Base-by-base conservation (phyloP, 2,888 invertebrate genomes). In the Cheilosia vulpina region DNA sequence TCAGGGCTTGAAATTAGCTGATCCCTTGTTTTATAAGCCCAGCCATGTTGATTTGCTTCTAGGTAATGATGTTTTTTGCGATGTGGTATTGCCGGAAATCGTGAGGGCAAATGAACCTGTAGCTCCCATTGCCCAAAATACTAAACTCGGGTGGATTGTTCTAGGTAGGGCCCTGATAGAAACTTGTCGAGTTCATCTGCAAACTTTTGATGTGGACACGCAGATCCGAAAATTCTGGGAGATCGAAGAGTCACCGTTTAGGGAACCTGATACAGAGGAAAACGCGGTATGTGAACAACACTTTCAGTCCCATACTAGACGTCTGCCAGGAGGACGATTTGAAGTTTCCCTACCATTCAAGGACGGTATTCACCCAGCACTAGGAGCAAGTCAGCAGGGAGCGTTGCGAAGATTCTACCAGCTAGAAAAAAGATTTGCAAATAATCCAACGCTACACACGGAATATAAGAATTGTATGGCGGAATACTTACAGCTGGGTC, bases 221-320 rank as follows among this genome's bases (percentile, higher is more conserved):
- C 60, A 77, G 9, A 9, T 77, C 4, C 53, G 68, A 2, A 66
- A 27, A 38, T 58, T 76, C 27, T 75, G 73, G 65, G 66, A 76
- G 13, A 60, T 66, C 4, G 60, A 66, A 27, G 65, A 65, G 45
- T 2, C 34, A 1, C 57, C 50, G 0, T 73, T 62, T 43, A 38
- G 34, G 21, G 47, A 57, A 45, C 19, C 13, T 2, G 17, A 57
- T 0, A 19, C 55, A 2, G 38, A 4, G 11, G 50, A 75, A 34
- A 19, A 66, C 4, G 24, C 6, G 0, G 57, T n/a, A 1, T 66
- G 65, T 52, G 41, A 52, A 19, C 6, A 58, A 17, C 43, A 66
- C 2, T 76, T 66, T 4, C 6, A 27, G 1, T 17, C 31, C 9
- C 60, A 60, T 15, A 66, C 50, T 2, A 58, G 17, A 13, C 58